Evolutionary conservation across 2,797 vertebrate genomes (phyloP).

Genomic region (Muraenolepis orangiensis): DNA sequence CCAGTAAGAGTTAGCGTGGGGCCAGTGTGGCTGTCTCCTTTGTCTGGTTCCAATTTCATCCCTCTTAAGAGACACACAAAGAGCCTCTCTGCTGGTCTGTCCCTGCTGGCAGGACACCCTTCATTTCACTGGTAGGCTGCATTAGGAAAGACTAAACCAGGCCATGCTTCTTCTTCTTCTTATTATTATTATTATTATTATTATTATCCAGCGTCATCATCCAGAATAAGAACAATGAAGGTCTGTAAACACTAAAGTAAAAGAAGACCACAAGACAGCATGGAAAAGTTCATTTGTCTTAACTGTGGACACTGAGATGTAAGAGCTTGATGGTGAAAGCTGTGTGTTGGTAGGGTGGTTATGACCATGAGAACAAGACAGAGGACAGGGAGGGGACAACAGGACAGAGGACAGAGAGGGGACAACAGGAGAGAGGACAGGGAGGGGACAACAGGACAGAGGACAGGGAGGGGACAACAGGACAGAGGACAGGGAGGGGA

Average conservation of each 20-base stretch:
- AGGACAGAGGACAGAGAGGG: conserved; percentile 37
- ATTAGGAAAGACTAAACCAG: conserved; percentile 52
- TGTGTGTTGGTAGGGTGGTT: conserved; percentile 11
- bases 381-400: conserved; percentile 26
- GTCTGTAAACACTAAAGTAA: conserved; percentile 52
- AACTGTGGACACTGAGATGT: conserved; percentile 15
- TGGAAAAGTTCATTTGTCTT: conserved; percentile 15
- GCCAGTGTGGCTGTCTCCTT: conserved; percentile 36
- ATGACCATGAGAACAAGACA: conserved; percentile 29
- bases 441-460: neutral
- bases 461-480: no score
- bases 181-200: conserved; percentile 12
- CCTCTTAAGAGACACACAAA: conserved; percentile 43
- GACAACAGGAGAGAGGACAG: neutral
- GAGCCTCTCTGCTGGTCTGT: conserved; percentile 34
- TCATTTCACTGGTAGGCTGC: conserved; percentile 55
- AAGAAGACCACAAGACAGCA: conserved; percentile 35
- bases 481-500: neutral
- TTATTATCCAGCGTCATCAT: neutral
- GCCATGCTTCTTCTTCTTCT: conserved; percentile 24
- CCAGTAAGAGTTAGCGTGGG: conserved; percentile 9
- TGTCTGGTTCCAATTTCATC: conserved; percentile 28
- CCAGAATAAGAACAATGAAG: conserved; percentile 47
- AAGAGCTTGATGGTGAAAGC: conserved; percentile 19
- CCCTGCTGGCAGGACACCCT: conserved; percentile 55